These are phyloP conservation scores for Ochropacha duplaris DNA, from an alignment of 2,888 invertebrate species.

Conservation along the genomic window DNA sequence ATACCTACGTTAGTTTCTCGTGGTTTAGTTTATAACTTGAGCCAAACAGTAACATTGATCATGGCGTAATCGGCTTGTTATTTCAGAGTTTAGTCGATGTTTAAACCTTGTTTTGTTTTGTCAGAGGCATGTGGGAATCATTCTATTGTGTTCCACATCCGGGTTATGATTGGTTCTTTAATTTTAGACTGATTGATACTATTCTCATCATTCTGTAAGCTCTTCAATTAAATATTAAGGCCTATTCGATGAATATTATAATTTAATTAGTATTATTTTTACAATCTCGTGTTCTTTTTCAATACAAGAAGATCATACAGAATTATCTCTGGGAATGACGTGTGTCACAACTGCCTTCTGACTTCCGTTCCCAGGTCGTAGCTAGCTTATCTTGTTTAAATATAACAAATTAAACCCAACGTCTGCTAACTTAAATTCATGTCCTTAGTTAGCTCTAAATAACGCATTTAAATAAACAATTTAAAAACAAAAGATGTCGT, in stretches of 20 bases:
- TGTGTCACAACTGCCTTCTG: conserved; percentile 49
- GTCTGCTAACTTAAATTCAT: conserved; percentile 41
- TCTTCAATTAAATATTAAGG: neutral
- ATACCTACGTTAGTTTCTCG: neutral
- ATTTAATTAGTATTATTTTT: neutral
- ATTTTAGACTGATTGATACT: conserved; percentile 49
- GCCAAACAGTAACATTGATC: conserved; percentile 57
- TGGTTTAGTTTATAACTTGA: conserved; percentile 39
- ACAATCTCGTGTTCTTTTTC: neutral
- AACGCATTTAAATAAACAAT: conserved; percentile 22
- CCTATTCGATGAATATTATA: neutral
- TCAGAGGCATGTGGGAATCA: conserved; percentile 81
- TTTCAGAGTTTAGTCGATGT: conserved; percentile 79
- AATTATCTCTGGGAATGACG: conserved; percentile 38
- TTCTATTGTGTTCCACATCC: conserved; percentile 79
- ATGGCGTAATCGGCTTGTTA: conserved; percentile 79
- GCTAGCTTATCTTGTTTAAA: conserved; percentile 69
- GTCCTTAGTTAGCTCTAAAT: conserved; percentile 33
- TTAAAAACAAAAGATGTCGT: neutral
- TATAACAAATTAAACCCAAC: conserved; percentile 70
- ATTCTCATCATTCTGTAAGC: neutral
- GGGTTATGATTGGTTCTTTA: conserved; percentile 71
- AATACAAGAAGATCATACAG: conserved; percentile 2
- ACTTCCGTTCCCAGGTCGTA: conserved; percentile 73
- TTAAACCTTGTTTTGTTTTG: conserved; percentile 78